phyloP scores from a whole-genome alignment of 1,140 invertebrate species.

The Argopecten irradians region DNA sequence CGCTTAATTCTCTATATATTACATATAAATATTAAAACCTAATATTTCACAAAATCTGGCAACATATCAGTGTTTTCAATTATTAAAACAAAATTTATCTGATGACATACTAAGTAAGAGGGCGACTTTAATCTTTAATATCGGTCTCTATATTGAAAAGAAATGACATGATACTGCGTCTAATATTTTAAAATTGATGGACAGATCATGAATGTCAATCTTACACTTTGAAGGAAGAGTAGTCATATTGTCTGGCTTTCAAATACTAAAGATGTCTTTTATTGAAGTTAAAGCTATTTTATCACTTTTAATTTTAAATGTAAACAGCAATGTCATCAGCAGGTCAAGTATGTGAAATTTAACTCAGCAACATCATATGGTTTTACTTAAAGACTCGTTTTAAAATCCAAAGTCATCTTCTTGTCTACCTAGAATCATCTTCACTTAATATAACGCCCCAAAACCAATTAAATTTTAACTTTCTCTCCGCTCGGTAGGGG shows the following conservation, averaged over 20 bases:
- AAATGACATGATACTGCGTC: background rate
- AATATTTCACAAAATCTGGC: too few species aligned
- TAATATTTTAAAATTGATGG: background rate
- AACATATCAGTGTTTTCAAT: too few species aligned
- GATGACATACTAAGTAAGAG: too few species aligned
- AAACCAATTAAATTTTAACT: conserved; percentile 19
- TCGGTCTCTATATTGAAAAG: too few species aligned
- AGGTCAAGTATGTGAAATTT: background rate
- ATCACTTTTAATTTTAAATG: background rate
- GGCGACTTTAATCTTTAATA: too few species aligned
- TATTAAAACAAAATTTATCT: too few species aligned
- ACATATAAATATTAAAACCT: too few species aligned
- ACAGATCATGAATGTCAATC: background rate
- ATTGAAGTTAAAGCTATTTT: background rate
- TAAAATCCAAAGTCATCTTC: background rate
- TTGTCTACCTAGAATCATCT: background rate
- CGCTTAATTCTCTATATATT: too few species aligned
- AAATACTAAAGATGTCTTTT: background rate
- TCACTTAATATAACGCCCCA: background rate
- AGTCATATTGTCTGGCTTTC: background rate
- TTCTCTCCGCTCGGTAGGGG: background rate
- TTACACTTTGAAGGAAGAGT: background rate
- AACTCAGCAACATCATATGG: background rate
- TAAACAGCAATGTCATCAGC: background rate
- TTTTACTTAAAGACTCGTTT: background rate